phyloP scores from a whole-genome alignment of 2,797 vertebrate genomes.

The Micromesistius poutassou region DNA sequence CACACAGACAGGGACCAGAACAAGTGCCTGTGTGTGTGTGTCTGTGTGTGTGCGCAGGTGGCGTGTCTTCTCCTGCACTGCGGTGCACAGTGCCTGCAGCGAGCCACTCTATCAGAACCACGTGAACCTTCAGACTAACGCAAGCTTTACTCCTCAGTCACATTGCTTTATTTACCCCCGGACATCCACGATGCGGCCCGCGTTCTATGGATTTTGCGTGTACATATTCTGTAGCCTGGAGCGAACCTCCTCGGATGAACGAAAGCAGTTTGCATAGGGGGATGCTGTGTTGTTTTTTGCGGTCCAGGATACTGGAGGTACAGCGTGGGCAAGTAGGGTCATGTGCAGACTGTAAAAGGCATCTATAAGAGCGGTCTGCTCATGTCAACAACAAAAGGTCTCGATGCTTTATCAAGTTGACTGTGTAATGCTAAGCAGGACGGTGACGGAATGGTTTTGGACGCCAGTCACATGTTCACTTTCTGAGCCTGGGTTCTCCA shows the following conservation, averaged over 20 bases:
- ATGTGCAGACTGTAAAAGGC: too few relatives aligned
- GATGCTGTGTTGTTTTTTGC: too few relatives aligned
- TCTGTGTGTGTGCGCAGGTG: background rate
- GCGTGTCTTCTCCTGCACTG: conserved; percentile 26
- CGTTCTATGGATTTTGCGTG: conserved; percentile 26
- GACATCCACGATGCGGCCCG: background rate
- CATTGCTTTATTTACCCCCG: conserved; percentile 60
- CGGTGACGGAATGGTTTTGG: background rate
- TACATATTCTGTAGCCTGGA: conserved; percentile 58
- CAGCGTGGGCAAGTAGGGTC: background rate
- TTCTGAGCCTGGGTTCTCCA: background rate
- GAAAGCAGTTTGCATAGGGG: too few relatives aligned
- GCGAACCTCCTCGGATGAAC: background rate
- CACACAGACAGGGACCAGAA: conserved; percentile 12
- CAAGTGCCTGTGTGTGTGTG: conserved; percentile 24
- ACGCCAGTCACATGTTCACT: background rate
- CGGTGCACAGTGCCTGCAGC: conserved; percentile 67
- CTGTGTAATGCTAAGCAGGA: conserved; percentile 12
- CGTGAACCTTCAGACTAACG: conserved; percentile 33
- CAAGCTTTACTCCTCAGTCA: conserved; percentile 70
- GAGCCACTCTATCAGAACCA: conserved; percentile 26
- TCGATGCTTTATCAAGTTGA: conserved; percentile 56
- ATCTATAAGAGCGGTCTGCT: too few relatives aligned
- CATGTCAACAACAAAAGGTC: conserved; percentile 35
- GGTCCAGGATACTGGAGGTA: background rate